Conservation (phyloP, 2,797 vertebrate species). For the Fratercula arctica region DNA sequence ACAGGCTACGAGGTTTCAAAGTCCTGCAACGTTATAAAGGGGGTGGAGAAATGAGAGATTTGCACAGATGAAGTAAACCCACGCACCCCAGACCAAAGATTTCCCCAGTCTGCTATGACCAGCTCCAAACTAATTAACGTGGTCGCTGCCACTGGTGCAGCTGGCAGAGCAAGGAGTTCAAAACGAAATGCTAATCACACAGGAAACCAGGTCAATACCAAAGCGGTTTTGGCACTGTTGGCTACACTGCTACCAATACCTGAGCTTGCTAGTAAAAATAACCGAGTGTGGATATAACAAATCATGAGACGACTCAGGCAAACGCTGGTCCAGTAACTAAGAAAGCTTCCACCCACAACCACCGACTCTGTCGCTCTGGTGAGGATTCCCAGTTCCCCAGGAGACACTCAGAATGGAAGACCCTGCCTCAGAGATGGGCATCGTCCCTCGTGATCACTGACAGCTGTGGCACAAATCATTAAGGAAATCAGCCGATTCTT, state of each 20-base stretch:
- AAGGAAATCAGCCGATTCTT: neutral
- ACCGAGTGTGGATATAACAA: neutral
- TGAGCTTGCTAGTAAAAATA: neutral
- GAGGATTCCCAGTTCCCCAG: neutral
- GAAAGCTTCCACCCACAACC: neutral
- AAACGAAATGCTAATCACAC: rapidly evolving
- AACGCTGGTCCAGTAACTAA: neutral
- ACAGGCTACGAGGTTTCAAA: neutral
- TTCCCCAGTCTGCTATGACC: neutral
- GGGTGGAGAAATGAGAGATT: neutral
- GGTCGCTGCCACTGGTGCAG: neutral
- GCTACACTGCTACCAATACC: neutral
- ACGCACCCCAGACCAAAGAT: neutral
- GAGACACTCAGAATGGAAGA: neutral
- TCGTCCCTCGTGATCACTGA: rapidly evolving
- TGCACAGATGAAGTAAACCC: neutral
- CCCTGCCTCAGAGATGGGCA: neutral
- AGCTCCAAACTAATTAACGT: neutral
- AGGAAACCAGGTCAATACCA: neutral
- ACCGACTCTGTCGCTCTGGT: neutral
- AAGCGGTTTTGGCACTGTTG: neutral
- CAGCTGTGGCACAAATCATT: neutral
- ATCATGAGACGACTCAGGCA: neutral
- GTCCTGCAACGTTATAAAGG: neutral
- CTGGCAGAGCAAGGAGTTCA: neutral